phyloP scores from a whole-genome alignment of 2,888 invertebrate species.

The Tinea semifulvella region DNA sequence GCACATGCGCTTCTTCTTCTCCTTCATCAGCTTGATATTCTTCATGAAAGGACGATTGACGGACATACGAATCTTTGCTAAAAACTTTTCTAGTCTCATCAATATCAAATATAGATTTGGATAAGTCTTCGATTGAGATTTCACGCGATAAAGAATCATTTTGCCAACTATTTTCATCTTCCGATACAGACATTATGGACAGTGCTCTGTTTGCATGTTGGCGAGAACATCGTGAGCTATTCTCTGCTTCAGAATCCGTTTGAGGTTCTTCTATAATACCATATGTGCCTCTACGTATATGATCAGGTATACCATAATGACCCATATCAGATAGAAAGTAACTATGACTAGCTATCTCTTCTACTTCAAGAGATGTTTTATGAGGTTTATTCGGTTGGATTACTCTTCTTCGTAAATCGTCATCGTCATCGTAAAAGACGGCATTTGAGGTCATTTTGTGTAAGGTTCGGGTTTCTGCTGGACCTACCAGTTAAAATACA shows the following conservation, averaged over 20 bases:
- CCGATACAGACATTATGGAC: constrained; percentile 73
- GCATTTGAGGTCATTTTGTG: constrained; percentile 72
- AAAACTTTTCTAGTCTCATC: constrained; percentile 60
- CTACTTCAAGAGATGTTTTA: constrained; percentile 63
- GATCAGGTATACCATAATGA: constrained; percentile 51
- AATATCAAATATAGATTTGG: constrained; percentile 59
- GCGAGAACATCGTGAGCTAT: constrained; percentile 38
- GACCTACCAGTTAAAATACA: constrained; percentile 69
- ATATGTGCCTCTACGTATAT: constrained; percentile 49
- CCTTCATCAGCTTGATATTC: constrained; percentile 49
- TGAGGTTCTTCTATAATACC: constrained; percentile 62
- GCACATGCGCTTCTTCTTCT: constrained; percentile 36
- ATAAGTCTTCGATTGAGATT: constrained; percentile 66
- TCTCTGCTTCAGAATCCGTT: constrained; percentile 60
- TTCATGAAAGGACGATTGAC: constrained; percentile 59
- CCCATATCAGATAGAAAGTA: constrained; percentile 65
- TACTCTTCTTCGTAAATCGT: constrained; percentile 36
- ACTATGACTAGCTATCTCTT: constrained; percentile 69
- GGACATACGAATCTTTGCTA: constrained; percentile 54
- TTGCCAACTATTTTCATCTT: constrained; percentile 68
- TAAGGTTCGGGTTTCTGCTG: constrained; percentile 72
- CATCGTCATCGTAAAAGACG: constrained; percentile 63
- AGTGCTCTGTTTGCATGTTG: constrained; percentile 57
- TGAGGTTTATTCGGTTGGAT: constrained; percentile 57
- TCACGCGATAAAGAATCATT: constrained; percentile 65